Conservation (phyloP, 2,113 vertebrate genomes). For the Promerops cafer region DNA sequence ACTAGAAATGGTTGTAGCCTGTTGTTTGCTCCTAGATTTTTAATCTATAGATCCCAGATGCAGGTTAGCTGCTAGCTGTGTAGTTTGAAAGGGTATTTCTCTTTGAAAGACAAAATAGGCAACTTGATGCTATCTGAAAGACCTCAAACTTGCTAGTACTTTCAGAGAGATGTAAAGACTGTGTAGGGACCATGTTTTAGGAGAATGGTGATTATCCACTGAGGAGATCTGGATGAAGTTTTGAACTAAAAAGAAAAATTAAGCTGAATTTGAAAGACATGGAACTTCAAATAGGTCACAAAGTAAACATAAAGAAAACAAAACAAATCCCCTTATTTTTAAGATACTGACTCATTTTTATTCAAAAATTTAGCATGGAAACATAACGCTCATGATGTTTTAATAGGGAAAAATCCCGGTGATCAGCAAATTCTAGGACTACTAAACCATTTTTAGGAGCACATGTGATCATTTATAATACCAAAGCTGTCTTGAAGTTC, state of each 20-base stretch:
- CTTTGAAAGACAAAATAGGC: background rate
- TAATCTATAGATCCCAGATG: background rate
- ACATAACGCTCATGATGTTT: background rate
- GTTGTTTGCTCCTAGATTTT: background rate
- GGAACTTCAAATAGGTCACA: background rate
- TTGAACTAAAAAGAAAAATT: background rate
- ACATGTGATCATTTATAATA: background rate
- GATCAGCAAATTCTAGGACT: background rate
- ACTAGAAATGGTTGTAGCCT: background rate
- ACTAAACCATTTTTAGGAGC: background rate
- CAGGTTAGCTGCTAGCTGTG: background rate
- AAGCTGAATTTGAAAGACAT: background rate
- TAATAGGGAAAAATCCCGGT: accelerated
- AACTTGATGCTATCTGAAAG: background rate
- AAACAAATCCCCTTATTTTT: background rate
- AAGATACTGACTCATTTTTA: background rate
- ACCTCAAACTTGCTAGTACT: background rate
- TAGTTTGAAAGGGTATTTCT: background rate
- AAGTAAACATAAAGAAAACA: background rate
- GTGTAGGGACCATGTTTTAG: background rate
- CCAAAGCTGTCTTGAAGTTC: background rate
- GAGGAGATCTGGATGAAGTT: background rate
- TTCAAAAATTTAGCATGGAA: background rate
- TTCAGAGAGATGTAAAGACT: background rate
- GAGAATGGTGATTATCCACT: background rate